Conservation (phyloP, 1,140 invertebrate species). For the Penaeus indicus region DNA sequence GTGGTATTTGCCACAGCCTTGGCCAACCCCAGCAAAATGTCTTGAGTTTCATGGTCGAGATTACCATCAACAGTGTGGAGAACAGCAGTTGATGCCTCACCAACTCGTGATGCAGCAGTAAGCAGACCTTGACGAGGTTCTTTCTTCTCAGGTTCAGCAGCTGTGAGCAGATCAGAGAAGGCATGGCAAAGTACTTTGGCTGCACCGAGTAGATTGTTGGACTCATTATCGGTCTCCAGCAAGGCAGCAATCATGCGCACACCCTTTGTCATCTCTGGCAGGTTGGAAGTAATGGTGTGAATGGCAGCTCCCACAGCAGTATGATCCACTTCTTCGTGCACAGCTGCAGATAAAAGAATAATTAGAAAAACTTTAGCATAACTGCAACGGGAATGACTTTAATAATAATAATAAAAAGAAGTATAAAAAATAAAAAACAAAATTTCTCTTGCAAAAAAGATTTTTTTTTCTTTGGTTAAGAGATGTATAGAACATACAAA, state of each 20-base stretch:
- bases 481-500: too few species aligned
- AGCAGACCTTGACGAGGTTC: conserved; percentile 92
- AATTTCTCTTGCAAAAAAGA: neutral
- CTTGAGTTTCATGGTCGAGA: conserved; percentile 75
- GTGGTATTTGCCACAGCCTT: conserved; percentile 98
- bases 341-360: conserved; percentile 63
- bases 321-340: conserved; percentile 74
- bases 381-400: neutral
- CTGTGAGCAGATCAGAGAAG: conserved; percentile 94
- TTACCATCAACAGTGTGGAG: conserved; percentile 92
- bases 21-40: conserved; percentile 89
- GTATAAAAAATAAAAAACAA: too few species aligned
- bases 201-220: conserved; percentile 90
- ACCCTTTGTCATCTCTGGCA: conserved; percentile 96
- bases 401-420: neutral
- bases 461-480: too few species aligned
- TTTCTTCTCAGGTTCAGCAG: conserved; percentile 92
- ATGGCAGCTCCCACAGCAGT: conserved; percentile 85
- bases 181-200: conserved; percentile 91
- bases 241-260: conserved; percentile 95
- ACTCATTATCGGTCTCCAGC: conserved; percentile 86
- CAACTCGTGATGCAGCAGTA: conserved; percentile 93
- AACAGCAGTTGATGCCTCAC: conserved; percentile 94
- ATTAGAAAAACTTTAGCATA: conserved; percentile 65
- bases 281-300: conserved; percentile 94